Evolutionary conservation across 2,888 invertebrate genomes (phyloP), one percentile per base, ranked within the genome.

Genomic region (Ectemnius lituratus): DNA sequence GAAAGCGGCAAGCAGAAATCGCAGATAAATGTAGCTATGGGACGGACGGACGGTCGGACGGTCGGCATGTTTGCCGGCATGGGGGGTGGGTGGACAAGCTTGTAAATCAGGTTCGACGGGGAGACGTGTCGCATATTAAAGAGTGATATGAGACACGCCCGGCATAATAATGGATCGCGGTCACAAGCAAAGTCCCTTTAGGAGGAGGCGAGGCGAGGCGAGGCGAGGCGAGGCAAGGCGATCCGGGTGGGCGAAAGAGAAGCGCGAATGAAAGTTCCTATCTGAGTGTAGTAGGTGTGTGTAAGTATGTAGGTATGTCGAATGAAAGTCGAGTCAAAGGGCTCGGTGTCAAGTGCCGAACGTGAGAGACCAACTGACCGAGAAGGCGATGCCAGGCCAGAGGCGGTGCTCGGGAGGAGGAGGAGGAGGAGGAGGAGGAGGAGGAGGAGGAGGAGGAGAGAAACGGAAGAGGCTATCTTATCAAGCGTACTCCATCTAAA

Each of bases 341-440:
- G 45, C 23, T 49, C 16, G 28, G 45, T 59, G 67, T 65, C 67
- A 70, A 46, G 62, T 57, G 23, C 52, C 52, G 58, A 66, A 67
- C 58, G 57, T 67, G 77, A 67, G 37, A 37, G 73, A 6, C 59
- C 73, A 62, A 82, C 62, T 75, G 70, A 75, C 73, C 73, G 67
- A 73, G 49, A 70, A 60, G 16, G 47, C 20, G 4, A 37, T 37
- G 28, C 28, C 6, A 37, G 37, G 37, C 37, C 6, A 37, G 37
- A 6, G 37, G 37, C 37, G 37, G 8, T 37, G 1, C 37, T 5
- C 8, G 37, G n/a, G n/a, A n/a, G n/a, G n/a, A n/a, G n/a, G n/a
- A n/a, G n/a, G n/a, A n/a, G n/a, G n/a, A n/a, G n/a, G n/a, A n/a
- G n/a, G n/a, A n/a, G n/a, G n/a, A n/a, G n/a, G n/a, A n/a, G n/a